These are phyloP conservation scores for Athalia cordata DNA, from an alignment of 2,888 invertebrate genomes.

Conservation along the genomic window DNA sequence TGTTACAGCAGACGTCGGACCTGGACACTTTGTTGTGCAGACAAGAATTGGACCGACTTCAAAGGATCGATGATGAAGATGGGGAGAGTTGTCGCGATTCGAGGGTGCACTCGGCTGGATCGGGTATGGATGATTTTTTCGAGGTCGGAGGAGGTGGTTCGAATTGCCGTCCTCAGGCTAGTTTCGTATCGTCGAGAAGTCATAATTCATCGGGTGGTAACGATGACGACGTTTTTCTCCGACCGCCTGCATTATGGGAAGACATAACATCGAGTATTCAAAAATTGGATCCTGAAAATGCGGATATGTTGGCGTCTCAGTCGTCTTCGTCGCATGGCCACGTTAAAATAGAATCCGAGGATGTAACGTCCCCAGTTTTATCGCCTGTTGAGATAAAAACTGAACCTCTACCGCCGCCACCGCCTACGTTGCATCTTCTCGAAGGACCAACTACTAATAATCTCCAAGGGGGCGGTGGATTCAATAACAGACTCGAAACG, in stretches of 20 bases:
- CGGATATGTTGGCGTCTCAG: slow-evolving; percentile 86
- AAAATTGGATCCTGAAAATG: slow-evolving; percentile 93
- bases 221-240: slow-evolving; percentile 90
- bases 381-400: slow-evolving; percentile 89
- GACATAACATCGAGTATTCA: slow-evolving; percentile 93
- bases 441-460: slow-evolving; percentile 74
- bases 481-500: slow-evolving; percentile 55
- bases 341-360: slow-evolving; percentile 87
- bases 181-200: slow-evolving; percentile 76
- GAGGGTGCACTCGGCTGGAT: slow-evolving; percentile 74
- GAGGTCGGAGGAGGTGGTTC: slow-evolving; percentile 68
- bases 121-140: slow-evolving; percentile 83
- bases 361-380: slow-evolving; percentile 81
- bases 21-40: slow-evolving; percentile 87
- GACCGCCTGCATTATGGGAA: slow-evolving; percentile 90
- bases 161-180: slow-evolving; percentile 71
- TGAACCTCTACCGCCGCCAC: slow-evolving; percentile 76
- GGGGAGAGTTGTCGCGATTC: slow-evolving; percentile 67
- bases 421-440: slow-evolving; percentile 76
- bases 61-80: slow-evolving; percentile 78
- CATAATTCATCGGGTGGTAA: slow-evolving; percentile 73
- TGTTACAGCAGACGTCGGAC: slow-evolving; percentile 81
- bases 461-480: slow-evolving; percentile 41
- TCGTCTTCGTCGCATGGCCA: slow-evolving; percentile 73
- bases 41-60: slow-evolving; percentile 81